These are phyloP conservation scores for Drosophila subsilvestris DNA, from an alignment of 2,888 invertebrate genomes.

Conservation along the genomic window DNA sequence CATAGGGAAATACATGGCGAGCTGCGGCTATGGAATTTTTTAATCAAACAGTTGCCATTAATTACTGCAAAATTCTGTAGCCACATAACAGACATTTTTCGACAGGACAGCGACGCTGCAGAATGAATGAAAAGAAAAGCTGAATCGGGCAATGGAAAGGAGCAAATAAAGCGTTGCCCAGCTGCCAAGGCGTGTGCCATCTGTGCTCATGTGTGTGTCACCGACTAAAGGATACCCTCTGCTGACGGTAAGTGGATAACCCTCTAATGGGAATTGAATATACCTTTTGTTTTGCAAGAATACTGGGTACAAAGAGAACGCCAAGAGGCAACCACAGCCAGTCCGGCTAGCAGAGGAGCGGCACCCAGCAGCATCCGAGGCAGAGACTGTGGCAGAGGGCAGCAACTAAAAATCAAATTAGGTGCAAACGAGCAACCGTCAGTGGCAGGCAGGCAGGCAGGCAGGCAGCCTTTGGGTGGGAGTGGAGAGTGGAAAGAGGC, in stretches of 20 bases:
- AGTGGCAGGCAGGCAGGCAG: constrained; percentile 25
- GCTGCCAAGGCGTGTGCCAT: constrained; percentile 53
- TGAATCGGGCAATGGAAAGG: constrained; percentile 37
- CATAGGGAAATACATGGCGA: background rate
- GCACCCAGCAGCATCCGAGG: constrained; percentile 7
- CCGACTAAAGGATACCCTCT: background rate
- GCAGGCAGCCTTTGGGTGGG: constrained; percentile 13
- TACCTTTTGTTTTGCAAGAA: constrained; percentile 13
- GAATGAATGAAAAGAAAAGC: constrained; percentile 65
- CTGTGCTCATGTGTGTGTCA: constrained; percentile 17
- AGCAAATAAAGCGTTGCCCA: constrained; percentile 2
- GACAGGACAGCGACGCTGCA: constrained; percentile 50
- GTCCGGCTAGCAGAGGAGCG: constrained; percentile 1
- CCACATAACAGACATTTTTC: constrained; percentile 81
- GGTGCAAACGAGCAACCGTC: constrained; percentile 81
- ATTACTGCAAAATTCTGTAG: constrained; percentile 82
- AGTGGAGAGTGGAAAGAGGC: constrained; percentile 2
- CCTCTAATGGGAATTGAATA: background rate
- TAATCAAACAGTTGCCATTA: constrained; percentile 83
- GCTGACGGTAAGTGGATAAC: background rate
- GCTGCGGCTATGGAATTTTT: constrained; percentile 77
- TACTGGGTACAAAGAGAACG: constrained; percentile 44
- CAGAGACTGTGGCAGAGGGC: constrained; percentile 44
- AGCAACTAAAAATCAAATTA: constrained; percentile 83
- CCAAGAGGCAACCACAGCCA: constrained; percentile 61